phyloP scores from a whole-genome alignment of 2,888 invertebrate genomes.

The Lycaena phlaeas region DNA sequence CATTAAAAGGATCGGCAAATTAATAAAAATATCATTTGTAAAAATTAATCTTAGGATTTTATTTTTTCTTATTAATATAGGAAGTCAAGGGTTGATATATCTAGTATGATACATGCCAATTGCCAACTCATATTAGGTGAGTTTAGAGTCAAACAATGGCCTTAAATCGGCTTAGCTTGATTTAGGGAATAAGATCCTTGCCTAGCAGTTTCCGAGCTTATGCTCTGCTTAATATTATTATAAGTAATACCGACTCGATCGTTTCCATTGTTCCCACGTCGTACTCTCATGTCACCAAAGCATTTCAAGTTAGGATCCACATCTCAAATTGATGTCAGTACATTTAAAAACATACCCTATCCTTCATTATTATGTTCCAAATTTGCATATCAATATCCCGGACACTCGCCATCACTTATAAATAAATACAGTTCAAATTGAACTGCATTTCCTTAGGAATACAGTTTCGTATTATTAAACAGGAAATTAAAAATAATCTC shows the following conservation, averaged over 20 bases:
- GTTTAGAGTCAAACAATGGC: no score
- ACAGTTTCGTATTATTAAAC: conserved; percentile 13
- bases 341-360: conserved; percentile 25
- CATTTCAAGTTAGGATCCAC: conserved; percentile 55
- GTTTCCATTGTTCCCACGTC: conserved; percentile 32
- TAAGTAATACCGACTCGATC: conserved; percentile 28
- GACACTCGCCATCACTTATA: conserved; percentile 8
- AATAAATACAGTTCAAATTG: conserved; percentile 15
- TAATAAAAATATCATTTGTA: no score
- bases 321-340: conserved; percentile 23
- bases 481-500: background rate
- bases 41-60: no score
- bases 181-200: no score
- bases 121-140: no score
- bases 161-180: no score
- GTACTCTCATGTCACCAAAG: conserved; percentile 69
- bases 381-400: conserved; percentile 30
- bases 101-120: no score
- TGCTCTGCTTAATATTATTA: conserved; percentile 5
- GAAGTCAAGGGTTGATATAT: no score
- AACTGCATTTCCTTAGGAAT: background rate
- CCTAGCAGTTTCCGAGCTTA: no score
- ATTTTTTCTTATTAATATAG: no score
- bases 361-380: conserved; percentile 21
- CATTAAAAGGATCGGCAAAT: no score